Evolutionary conservation across 2,113 vertebrate genomes (phyloP).

Genomic region (Morphnarchus princeps): DNA sequence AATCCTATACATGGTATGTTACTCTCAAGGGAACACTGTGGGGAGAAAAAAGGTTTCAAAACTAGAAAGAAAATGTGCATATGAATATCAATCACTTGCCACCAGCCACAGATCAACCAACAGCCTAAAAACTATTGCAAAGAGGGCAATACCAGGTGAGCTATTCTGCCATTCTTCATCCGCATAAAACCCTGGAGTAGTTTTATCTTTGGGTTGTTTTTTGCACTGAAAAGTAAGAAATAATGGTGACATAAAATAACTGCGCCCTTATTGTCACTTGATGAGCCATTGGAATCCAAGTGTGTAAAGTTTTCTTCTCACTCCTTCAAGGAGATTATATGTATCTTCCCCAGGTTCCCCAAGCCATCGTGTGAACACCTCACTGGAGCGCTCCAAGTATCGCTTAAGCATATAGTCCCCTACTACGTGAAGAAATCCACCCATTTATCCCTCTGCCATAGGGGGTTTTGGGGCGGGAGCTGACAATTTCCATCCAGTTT

Average conservation of each 20-base stretch:
- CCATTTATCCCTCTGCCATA: not conserved
- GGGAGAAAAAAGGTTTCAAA: not conserved
- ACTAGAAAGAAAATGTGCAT: not conserved
- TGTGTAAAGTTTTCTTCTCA: not conserved
- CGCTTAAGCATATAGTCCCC: not conserved
- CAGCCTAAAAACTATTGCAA: not conserved
- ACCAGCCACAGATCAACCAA: not conserved
- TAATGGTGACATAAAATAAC: not conserved
- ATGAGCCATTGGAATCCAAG: not conserved
- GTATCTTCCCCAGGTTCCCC: not conserved
- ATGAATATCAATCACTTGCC: not conserved
- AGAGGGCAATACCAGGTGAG: not conserved
- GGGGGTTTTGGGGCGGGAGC: not conserved
- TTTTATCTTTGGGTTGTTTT: not conserved
- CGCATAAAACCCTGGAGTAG: not conserved
- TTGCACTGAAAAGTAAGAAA: not conserved
- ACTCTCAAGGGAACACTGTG: not conserved
- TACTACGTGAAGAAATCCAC: not conserved
- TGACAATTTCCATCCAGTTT: not conserved
- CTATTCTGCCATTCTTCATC: not conserved
- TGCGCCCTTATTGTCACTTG: not conserved
- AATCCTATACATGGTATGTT: not conserved
- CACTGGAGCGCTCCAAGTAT: not conserved
- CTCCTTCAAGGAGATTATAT: not conserved
- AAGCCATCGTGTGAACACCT: not conserved